A percentile compares a stretch with the other conserved stretches of the same genome.
These are phyloP conservation scores for Caiman crocodilus DNA, from an alignment of 2,797 vertebrate species.

Conservation along the genomic window DNA sequence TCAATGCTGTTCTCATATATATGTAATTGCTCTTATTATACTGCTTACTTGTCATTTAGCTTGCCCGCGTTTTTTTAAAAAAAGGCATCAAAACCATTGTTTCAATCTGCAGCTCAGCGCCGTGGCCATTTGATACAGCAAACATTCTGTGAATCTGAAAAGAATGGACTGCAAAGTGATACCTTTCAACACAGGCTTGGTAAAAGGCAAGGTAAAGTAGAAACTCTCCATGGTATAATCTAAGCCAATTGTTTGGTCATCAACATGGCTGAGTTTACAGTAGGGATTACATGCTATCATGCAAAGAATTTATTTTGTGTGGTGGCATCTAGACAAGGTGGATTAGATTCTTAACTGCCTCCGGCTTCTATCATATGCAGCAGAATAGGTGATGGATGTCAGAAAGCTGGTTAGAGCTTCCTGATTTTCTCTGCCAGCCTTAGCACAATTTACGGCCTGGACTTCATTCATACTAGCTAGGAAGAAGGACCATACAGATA, in stretches of 20 bases:
- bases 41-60: neutral
- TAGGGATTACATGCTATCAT: neutral
- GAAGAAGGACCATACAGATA: neutral
- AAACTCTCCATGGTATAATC: neutral
- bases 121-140: neutral
- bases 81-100: neutral
- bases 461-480: neutral
- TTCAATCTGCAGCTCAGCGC: neutral
- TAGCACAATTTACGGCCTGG: neutral
- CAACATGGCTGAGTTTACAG: neutral
- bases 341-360: neutral
- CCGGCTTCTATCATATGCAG: neutral
- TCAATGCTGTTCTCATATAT: neutral
- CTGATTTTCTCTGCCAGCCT: neutral
- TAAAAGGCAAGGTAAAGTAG: neutral
- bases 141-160: neutral
- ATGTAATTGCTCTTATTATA: neutral
- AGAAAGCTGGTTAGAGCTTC: fast-evolving
- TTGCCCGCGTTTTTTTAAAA: neutral
- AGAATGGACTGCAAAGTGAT: neutral
- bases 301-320: neutral
- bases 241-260: neutral
- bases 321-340: neutral
- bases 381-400: neutral
- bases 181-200: neutral